A percentile compares a stretch with the other conserved stretches of the same genome.
phyloP scores from a whole-genome alignment of 2,888 invertebrate genomes.

The Troides helena region DNA sequence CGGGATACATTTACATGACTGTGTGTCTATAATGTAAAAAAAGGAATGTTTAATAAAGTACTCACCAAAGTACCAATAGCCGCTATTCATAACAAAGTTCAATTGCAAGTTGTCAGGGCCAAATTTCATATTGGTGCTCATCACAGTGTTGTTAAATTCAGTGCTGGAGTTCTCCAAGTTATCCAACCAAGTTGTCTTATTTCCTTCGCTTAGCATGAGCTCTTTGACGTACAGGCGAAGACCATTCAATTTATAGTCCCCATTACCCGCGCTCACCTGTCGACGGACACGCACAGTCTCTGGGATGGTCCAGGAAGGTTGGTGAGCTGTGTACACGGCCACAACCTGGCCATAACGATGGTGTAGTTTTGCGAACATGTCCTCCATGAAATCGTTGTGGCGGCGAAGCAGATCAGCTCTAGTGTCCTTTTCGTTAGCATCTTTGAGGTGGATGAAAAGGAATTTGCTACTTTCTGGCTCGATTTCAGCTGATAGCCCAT shows the following conservation, averaged over 20 bases:
- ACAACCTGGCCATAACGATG: conserved; percentile 69
- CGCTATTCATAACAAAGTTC: conserved; percentile 48
- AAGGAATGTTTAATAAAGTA: conserved; percentile 19
- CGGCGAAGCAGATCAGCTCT: conserved; percentile 77
- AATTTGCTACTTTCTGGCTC: conserved; percentile 69
- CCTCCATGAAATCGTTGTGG: conserved; percentile 82
- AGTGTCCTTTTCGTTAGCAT: conserved; percentile 78
- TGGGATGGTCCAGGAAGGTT: conserved; percentile 72
- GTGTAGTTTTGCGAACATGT: conserved; percentile 72
- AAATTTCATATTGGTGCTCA: conserved; percentile 46
- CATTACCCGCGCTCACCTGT: conserved; percentile 38
- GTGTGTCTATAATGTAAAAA: no score
- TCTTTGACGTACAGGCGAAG: conserved; percentile 47
- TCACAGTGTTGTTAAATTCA: conserved; percentile 31
- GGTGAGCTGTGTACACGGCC: conserved; percentile 79
- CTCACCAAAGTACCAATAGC: conserved; percentile 73
- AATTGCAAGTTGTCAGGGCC: conserved; percentile 46
- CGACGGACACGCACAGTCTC: conserved; percentile 52
- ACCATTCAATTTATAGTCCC: conserved; percentile 42
- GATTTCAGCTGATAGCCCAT: conserved; percentile 58
- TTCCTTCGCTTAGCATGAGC: conserved; percentile 35
- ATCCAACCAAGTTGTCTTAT: conserved; percentile 29
- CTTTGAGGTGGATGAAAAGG: conserved; percentile 79
- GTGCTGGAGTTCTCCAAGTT: conserved; percentile 31
- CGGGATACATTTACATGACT: no score